These are phyloP conservation scores for Blastobasis adustella DNA, from an alignment of 2,888 invertebrate genomes.

Conservation along the genomic window DNA sequence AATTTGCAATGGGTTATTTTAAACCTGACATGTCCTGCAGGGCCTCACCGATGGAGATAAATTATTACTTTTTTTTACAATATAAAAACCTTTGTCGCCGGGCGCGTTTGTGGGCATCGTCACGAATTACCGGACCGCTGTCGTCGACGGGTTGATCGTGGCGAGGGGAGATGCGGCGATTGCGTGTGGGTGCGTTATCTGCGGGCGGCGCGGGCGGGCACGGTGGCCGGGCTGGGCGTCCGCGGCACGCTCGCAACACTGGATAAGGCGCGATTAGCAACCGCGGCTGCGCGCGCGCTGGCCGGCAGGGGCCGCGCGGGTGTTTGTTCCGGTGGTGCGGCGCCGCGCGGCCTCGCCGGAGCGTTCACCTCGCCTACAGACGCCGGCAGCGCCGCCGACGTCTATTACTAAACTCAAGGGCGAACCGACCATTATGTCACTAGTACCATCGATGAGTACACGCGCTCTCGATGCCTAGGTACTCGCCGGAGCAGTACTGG, in stretches of 20 bases:
- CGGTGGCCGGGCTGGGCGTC: constrained; percentile 44
- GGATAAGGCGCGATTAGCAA: too few species aligned
- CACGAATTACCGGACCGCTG: constrained; percentile 7
- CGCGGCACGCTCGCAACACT: constrained; percentile 62
- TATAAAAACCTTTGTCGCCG: constrained; percentile 11
- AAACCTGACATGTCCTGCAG: constrained; percentile 37
- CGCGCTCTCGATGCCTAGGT: not conserved
- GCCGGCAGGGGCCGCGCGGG: constrained; percentile 15
- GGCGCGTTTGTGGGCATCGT: constrained; percentile 5
- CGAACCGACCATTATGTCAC: constrained; percentile 50
- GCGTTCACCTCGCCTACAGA: constrained; percentile 63
- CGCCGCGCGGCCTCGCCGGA: constrained; percentile 56
- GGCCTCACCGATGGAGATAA: constrained; percentile 23
- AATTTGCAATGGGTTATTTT: constrained; percentile 59
- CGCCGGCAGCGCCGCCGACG: constrained; percentile 32
- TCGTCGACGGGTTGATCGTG: constrained; percentile 1
- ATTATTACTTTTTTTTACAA: constrained; percentile 22
- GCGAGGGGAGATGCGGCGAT: constrained; percentile 12
- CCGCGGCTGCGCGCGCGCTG: not conserved
- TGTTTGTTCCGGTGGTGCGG: constrained; percentile 18
- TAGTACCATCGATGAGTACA: constrained; percentile 24
- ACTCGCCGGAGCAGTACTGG: not conserved
- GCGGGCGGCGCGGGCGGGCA: constrained; percentile 13
- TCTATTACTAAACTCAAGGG: constrained; percentile 51
- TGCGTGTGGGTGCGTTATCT: constrained; percentile 25